Conservation (phyloP, 2,113 vertebrate genomes). For the Notothenia rossii region DNA sequence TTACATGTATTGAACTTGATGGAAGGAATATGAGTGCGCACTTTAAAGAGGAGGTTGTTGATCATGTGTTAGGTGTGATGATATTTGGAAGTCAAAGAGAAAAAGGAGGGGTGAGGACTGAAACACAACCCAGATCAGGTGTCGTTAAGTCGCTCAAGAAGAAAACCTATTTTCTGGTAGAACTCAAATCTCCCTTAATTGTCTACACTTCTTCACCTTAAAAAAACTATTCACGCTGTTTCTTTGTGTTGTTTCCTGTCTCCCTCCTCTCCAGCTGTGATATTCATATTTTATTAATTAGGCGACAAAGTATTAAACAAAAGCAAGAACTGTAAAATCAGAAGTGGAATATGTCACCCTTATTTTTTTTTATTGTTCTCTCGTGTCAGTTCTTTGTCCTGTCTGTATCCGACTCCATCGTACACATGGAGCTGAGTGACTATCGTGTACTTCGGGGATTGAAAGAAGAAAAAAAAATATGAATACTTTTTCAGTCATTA, state of each 20-base stretch:
- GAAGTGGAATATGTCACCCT: conserved; percentile 63
- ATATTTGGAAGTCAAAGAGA: conserved; percentile 2
- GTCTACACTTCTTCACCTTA: conserved; percentile 63
- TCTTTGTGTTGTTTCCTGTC: conserved; percentile 61
- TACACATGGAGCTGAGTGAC: conserved; percentile 73
- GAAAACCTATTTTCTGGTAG: conserved; percentile 57
- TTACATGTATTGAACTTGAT: conserved; percentile 28
- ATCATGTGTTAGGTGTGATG: conserved; percentile 15
- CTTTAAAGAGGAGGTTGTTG: conserved; percentile 18
- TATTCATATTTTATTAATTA: conserved; percentile 74
- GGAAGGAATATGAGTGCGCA: conserved; percentile 1
- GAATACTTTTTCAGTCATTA: conserved; percentile 75
- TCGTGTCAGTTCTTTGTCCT: conserved; percentile 62
- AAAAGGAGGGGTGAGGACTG: conserved; percentile 22
- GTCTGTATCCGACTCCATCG: conserved; percentile 69
- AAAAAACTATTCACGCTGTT: conserved; percentile 50
- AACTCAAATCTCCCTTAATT: conserved; percentile 67
- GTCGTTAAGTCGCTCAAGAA: conserved; percentile 50
- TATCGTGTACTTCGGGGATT: conserved; percentile 74
- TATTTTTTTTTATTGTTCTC: conserved; percentile 55
- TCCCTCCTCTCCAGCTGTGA: conserved; percentile 42
- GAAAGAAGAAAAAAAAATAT: conserved; percentile 71
- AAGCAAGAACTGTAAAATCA: conserved; percentile 70
- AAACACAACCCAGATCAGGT: conserved; percentile 45
- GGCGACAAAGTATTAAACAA: conserved; percentile 77